These are phyloP conservation scores for Mya arenaria DNA, from an alignment of 1,140 invertebrate genomes.

Conservation along the genomic window DNA sequence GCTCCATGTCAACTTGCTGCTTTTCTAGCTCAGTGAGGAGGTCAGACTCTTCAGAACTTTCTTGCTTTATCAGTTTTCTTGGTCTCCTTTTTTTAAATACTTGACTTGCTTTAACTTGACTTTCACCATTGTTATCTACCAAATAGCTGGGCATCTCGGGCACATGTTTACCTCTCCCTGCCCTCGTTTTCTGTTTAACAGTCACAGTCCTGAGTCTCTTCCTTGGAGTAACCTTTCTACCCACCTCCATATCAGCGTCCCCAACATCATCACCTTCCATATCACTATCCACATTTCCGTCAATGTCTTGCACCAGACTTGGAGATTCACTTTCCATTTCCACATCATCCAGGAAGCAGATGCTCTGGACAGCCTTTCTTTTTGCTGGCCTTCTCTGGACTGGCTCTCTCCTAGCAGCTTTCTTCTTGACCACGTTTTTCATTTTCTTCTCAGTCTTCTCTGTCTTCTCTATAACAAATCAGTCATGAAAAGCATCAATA, in stretches of 20 bases:
- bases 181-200: no score
- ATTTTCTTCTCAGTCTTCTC: no score
- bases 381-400: neutral
- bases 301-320: slow-evolving; percentile 11
- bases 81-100: neutral
- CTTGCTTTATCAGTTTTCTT: neutral
- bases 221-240: slow-evolving; percentile 23
- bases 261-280: neutral
- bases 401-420: neutral
- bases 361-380: neutral
- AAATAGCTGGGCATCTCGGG: neutral
- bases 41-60: neutral
- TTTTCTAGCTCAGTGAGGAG: neutral
- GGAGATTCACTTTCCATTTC: slow-evolving; percentile 23
- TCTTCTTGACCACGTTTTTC: no score
- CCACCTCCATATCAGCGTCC: slow-evolving; percentile 9
- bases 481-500: no score
- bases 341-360: slow-evolving; percentile 22
- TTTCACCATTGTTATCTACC: neutral
- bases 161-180: no score
- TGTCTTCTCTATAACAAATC: no score
- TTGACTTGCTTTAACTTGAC: neutral
- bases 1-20: neutral
- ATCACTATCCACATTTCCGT: neutral
- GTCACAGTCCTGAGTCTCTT: neutral